phyloP scores from a whole-genome alignment of 2,797 vertebrate genomes.

The Fundulus diaphanus region DNA sequence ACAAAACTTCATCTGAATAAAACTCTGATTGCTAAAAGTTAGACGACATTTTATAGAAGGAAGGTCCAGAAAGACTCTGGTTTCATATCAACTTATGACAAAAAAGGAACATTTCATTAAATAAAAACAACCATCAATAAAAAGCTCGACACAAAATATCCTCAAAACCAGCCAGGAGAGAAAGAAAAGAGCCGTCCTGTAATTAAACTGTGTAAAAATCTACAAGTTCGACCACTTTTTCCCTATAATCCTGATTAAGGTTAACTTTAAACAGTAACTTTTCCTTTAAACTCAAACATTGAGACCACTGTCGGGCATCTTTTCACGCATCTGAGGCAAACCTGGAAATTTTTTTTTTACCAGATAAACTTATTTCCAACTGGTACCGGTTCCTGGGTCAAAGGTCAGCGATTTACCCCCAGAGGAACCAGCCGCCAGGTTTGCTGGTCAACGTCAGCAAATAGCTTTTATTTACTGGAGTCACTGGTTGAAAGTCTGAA shows the following conservation, averaged over 20 bases:
- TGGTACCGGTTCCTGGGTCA: too few relatives aligned
- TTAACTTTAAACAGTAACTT: too few relatives aligned
- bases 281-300: too few relatives aligned
- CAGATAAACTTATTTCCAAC: too few relatives aligned
- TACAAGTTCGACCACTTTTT: too few relatives aligned
- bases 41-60: neutral
- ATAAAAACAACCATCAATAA: conserved; percentile 3
- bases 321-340: too few relatives aligned
- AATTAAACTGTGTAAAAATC: neutral
- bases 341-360: too few relatives aligned
- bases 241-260: too few relatives aligned
- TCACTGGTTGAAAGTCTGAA: too few relatives aligned
- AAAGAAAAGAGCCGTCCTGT: too few relatives aligned
- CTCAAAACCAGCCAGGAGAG: neutral
- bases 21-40: conserved; percentile 35
- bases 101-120: neutral
- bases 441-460: neutral
- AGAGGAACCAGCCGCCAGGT: neutral
- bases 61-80: neutral
- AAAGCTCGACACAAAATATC: neutral
- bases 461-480: neutral
- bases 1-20: conserved; percentile 24
- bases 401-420: too few relatives aligned
- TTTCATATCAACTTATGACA: neutral
- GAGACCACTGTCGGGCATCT: too few relatives aligned